Evolutionary conservation across 2,888 invertebrate genomes (phyloP), one percentile per base, ranked within the genome.

Genomic region (Scaptodrosophila latifasciaeformis): DNA sequence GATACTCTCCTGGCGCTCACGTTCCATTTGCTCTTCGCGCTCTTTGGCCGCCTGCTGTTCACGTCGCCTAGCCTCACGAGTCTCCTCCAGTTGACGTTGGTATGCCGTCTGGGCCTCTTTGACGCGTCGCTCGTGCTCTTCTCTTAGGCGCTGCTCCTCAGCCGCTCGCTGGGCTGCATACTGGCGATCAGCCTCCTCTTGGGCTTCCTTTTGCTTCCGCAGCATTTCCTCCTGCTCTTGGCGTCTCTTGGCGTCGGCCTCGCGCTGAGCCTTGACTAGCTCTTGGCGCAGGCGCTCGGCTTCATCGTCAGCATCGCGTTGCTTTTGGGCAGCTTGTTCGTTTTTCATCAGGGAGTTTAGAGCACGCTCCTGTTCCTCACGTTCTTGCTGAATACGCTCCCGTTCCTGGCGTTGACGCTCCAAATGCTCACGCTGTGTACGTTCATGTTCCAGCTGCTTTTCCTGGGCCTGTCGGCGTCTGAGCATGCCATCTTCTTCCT

Each of bases 61-160:
- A 2, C 70, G 67, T 4, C 76, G 77, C 54, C 79, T 71, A 4
- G 74, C 78, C 62, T 84, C 84, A 12, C 71, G 72, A 7, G 81
- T 80, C 43, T 82, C 82, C 10, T 81, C 74, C 49, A 81, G 49
- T 10, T 65, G 58, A 1, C 71, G 75, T 49, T 84, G 81, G 30
- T 81, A 75, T 31, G 84, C 84, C 3, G 59, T 64, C 46, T 81
- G 79, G 12, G 75, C 75, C 48, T 76, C 62, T 17, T 67, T 65
- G 3, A 83, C 31, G 2, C 59, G 70, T 44, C 75, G 63, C 42
- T 82, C 82, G 29, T 82, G 69, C 49, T 84, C 83, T 31, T 83
- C 66, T 1, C 65, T 67, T 35, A 65, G 17, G 1, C 77, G 83
- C 48, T 80, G 61, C 57, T 80, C 77, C 44, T 79, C 78, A 5